Percentiles rank a stretch among this genome's conserved stretches.
Evolutionary conservation across 2,797 vertebrate species (phyloP).

Genomic region (Sus cebifrons): DNA sequence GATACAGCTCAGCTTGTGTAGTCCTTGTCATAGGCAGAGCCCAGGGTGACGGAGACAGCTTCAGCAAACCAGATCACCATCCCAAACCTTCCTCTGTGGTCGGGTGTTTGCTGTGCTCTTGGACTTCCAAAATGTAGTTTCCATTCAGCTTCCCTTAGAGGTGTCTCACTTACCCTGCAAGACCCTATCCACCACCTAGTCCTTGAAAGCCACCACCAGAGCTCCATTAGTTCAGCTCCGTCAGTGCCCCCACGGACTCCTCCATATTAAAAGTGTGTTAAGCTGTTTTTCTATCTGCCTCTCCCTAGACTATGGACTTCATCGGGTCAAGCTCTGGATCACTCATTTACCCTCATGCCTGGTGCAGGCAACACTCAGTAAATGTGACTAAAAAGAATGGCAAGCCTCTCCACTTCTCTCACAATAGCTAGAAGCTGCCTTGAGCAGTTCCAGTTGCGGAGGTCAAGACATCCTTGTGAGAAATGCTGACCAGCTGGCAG

Average conservation of each 20-base stretch:
- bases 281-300: neutral
- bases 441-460: conserved; percentile 32
- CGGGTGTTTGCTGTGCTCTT: neutral
- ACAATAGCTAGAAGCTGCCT: neutral
- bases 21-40: neutral
- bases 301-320: neutral
- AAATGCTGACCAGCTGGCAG: neutral
- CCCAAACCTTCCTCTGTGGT: neutral
- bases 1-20: neutral
- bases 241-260: neutral
- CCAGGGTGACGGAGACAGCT: neutral
- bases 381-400: neutral
- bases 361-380: neutral
- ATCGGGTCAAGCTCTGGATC: neutral
- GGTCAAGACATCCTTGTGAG: neutral
- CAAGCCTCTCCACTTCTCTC: neutral
- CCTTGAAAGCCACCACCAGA: neutral
- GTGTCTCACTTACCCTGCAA: neutral
- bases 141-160: neutral
- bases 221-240: neutral
- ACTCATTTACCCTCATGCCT: neutral
- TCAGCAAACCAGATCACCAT: neutral
- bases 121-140: neutral
- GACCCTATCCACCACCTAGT: neutral
- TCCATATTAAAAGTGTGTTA: neutral